Evolutionary conservation across 1,140 invertebrate species (phyloP).

Genomic region (Wasmannia auropunctata): DNA sequence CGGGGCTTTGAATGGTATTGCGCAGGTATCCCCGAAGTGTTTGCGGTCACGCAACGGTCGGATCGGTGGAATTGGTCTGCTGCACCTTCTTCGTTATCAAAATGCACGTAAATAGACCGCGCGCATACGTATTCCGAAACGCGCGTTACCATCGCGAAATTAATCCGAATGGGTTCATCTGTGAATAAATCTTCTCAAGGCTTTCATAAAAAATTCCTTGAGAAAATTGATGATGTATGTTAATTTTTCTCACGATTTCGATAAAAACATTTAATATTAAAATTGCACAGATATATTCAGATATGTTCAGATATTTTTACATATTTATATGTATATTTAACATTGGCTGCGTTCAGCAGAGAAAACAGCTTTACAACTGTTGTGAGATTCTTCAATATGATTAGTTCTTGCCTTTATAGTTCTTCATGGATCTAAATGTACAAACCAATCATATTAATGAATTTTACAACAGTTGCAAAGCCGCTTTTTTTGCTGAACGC

Average conservation of each 20-base stretch:
- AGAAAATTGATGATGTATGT: background rate
- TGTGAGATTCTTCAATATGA: too few species aligned
- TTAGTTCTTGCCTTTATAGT: too few species aligned
- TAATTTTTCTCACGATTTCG: background rate
- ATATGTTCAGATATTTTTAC: background rate
- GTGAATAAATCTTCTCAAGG: background rate
- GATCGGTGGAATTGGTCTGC: conserved; percentile 26
- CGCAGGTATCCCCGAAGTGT: conserved; percentile 50
- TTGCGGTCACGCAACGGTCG: conserved; percentile 62
- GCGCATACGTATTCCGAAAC: background rate
- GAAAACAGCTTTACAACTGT: too few species aligned
- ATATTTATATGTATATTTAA: background rate
- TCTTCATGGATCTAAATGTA: too few species aligned
- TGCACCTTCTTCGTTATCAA: conserved; percentile 48
- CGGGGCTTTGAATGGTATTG: conserved; percentile 50
- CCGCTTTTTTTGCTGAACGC: too few species aligned
- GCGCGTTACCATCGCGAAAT: background rate
- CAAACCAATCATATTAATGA: too few species aligned
- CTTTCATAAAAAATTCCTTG: background rate
- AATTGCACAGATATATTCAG: background rate
- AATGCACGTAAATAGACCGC: conserved; percentile 21
- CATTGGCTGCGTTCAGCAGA: too few species aligned
- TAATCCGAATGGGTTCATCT: background rate
- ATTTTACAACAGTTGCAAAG: too few species aligned
- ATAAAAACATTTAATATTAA: background rate